Base-by-base conservation (phyloP, 2,797 vertebrate genomes). In the Sebastiscus albofasciatus region DNA sequence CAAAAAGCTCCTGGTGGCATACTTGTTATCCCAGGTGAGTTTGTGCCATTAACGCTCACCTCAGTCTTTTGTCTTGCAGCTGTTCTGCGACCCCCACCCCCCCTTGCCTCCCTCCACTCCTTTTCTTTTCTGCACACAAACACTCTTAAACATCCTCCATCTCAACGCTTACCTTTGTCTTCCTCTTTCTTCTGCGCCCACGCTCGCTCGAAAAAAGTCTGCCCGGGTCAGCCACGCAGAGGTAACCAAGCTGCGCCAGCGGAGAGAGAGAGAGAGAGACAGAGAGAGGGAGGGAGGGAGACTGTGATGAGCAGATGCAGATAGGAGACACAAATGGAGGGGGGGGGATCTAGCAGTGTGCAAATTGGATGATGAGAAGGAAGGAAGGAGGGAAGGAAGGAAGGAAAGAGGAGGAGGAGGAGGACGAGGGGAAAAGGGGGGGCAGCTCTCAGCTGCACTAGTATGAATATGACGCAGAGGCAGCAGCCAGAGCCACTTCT, bases 401-500 rank as follows among this genome's bases (percentile, higher is more conserved):
- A 65, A 64, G 66, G 83, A 64, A 79, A 55, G 72, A 72, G 80
- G 76, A 71, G 75, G 79, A 75, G 85, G 72, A 20, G 27, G 69
- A 33, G 11, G 39, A 18, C 24, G 9, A 14, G 52, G 65, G 59
- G 52, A 26, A 84, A 33, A 62, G 49, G 29, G 58, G 56, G 59
- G 76, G 92, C 80, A 84, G 88, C 85, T 91, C 89, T 93, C 88
- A 90, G 91, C 93, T 95, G 94, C 92, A 93, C 93, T 95, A 94
- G 95, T 95, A 95, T 95, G 93, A 95, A 95, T 96, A 95, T 96
- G 95, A 96, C 95, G 95, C 96, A 96, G 95, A 96, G 94, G 93
- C 91, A 93, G 90, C 86, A 92, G 87, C 91, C 93, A 95, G 92
- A 96, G 93, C 93, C 94, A 95, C 94, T 96, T 94, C 94, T 93